These are phyloP conservation scores for Redunca redunca DNA, from an alignment of 2,113 vertebrate genomes.

Conservation along the genomic window DNA sequence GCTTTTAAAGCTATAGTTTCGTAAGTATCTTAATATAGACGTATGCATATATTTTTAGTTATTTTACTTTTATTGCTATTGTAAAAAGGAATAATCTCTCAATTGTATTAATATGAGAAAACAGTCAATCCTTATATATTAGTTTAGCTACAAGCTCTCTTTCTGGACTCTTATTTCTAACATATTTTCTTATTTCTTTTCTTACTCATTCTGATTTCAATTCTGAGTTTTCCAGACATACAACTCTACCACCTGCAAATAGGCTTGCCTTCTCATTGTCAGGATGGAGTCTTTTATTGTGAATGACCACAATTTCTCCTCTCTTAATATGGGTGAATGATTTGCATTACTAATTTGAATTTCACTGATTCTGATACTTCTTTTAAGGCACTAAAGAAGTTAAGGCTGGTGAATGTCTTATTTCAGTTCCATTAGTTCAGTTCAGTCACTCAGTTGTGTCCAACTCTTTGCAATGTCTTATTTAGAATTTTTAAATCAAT, in stretches of 20 bases:
- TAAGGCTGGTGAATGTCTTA: not conserved
- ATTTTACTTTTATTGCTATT: not conserved
- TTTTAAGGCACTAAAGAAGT: not conserved
- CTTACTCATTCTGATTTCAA: not conserved
- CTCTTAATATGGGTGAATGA: not conserved
- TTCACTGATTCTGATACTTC: not conserved
- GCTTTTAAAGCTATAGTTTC: not conserved
- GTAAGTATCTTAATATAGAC: not conserved
- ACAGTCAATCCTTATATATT: not conserved
- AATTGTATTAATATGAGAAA: not conserved
- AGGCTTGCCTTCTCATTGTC: not conserved
- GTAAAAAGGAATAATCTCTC: not conserved
- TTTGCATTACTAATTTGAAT: not conserved
- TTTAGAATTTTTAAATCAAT: not conserved
- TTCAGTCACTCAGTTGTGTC: not conserved
- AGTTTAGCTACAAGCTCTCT: not conserved
- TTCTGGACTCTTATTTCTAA: not conserved
- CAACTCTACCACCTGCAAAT: not conserved
- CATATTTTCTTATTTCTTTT: not conserved
- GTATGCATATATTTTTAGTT: not conserved
- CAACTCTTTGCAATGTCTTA: not conserved
- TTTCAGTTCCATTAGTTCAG: not conserved
- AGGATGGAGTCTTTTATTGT: not conserved
- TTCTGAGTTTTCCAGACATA: not conserved
- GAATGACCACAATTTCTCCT: not conserved